phyloP scores from a whole-genome alignment of 2,888 invertebrate species.

The Empis livida region DNA sequence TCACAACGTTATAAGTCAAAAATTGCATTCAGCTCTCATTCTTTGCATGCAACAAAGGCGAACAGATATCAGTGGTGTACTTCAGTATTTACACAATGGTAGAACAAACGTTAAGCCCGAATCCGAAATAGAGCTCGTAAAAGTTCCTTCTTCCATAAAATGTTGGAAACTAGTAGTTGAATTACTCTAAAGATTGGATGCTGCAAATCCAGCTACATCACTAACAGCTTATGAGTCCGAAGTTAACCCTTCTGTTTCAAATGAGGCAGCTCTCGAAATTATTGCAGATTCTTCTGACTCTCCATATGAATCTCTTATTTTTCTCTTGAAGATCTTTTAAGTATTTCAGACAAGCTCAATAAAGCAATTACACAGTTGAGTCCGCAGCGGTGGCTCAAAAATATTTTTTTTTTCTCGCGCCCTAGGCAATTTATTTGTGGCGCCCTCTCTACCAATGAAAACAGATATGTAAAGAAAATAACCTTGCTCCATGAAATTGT shows the following conservation, averaged over 20 bases:
- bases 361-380: no score
- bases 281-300: not conserved
- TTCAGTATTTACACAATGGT: not conserved
- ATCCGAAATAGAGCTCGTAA: not conserved
- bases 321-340: no score
- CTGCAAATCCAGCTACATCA: conserved; percentile 1
- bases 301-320: not conserved
- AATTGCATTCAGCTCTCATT: not conserved
- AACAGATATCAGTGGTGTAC: not conserved
- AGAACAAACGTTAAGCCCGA: not conserved
- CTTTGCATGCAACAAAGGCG: not conserved
- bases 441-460: no score
- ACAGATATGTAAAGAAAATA: no score
- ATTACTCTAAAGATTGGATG: not conserved
- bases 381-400: no score
- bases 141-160: conserved; percentile 1
- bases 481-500: no score
- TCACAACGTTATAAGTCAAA: no score
- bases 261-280: conserved; percentile 2
- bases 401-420: no score
- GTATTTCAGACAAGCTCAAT: no score
- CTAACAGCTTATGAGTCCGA: conserved; percentile 1
- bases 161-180: conserved; percentile 1
- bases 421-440: no score
- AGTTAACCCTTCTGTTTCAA: not conserved